Base-by-base conservation (phyloP, 1,140 invertebrate genomes). In the Trichonephila clavipes region DNA sequence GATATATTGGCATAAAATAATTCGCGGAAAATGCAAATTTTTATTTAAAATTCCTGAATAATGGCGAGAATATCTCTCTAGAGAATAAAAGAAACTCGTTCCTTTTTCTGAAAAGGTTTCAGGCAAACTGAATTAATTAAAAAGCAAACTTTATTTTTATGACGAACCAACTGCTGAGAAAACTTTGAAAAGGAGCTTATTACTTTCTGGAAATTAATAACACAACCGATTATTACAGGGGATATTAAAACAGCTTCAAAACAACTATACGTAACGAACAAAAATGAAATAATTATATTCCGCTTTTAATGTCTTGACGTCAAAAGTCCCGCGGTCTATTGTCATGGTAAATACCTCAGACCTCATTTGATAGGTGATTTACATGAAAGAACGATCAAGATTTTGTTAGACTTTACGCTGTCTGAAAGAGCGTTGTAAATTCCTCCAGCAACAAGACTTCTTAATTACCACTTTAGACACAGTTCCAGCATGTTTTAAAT, bases 341-440 rank as follows among this genome's bases (percentile, higher is more conserved):
- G 21, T 83, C 19, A 83, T 83, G 44, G 82, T 28, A 83, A 83
- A 59, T 28, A 16, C 16, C 19, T 18, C 18, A 59, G 8, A 4
- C 82, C 18, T 59, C 82, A 24, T 83, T 83, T 59, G 44, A 28
- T 28, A 24, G 44, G 24, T 8, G 19, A 83, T 58, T 59, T 14
- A 10, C 51, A 83, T 83, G n/a, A 83, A 83, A 83, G 44, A 83
- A 83, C 8, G 21, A 83, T 83, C 21, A 12, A 77, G 72, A 77
- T 77, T 77, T 77, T 34, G 72, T 7, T 19, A 4, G 14, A 77
- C 12, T 19, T 28, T 34, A 40, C 62, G 62, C 21, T 21, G 62
- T 19, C 62, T 64, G 62, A 28, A 77, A 77, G 34, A 12, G 14
- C 18, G 34, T 19, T 64, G 62, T 64, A 64, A 64, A 19, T 64